Evolutionary conservation across 2,113 vertebrate genomes (phyloP).

Genomic region (Apus apus): DNA sequence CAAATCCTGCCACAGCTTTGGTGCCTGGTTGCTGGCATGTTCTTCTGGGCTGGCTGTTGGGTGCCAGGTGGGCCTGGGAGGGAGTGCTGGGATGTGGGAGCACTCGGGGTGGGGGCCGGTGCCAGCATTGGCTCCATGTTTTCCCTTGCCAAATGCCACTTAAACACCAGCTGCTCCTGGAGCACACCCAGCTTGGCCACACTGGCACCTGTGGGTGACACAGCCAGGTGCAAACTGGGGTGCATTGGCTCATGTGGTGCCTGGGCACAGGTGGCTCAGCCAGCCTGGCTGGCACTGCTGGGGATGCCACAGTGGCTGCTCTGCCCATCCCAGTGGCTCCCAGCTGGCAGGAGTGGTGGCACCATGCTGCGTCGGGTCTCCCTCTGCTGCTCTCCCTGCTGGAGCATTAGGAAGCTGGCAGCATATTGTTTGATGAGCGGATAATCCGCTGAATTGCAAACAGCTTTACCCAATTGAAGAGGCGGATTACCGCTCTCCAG

Average conservation of each 20-base stretch:
- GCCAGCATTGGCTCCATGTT: not conserved
- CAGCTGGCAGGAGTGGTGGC: not conserved
- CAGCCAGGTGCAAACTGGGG: not conserved
- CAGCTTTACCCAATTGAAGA: constrained; percentile 71
- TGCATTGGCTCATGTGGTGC: rapidly evolving
- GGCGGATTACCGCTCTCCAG: constrained; percentile 62
- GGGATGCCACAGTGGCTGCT: not conserved
- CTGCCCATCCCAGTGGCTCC: not conserved
- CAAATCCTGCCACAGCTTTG: not conserved
- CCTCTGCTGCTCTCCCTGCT: not conserved
- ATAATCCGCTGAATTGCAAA: constrained; percentile 73
- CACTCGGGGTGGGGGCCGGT: not conserved
- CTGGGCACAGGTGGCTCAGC: not conserved
- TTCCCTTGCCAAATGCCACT: not conserved
- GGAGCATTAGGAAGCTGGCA: constrained; percentile 58
- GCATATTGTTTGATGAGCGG: constrained; percentile 61
- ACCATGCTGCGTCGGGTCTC: not conserved
- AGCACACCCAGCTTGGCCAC: not conserved
- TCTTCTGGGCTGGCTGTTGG: not conserved
- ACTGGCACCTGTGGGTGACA: not conserved
- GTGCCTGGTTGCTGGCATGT: rapidly evolving
- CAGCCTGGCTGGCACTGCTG: not conserved
- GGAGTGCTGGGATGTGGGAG: rapidly evolving
- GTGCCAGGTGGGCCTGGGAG: not conserved
- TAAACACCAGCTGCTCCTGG: not conserved